Evolutionary conservation across 2,113 vertebrate genomes (phyloP), one percentile per base, ranked within the genome.

Genomic region (Formicarius rufipectus): DNA sequence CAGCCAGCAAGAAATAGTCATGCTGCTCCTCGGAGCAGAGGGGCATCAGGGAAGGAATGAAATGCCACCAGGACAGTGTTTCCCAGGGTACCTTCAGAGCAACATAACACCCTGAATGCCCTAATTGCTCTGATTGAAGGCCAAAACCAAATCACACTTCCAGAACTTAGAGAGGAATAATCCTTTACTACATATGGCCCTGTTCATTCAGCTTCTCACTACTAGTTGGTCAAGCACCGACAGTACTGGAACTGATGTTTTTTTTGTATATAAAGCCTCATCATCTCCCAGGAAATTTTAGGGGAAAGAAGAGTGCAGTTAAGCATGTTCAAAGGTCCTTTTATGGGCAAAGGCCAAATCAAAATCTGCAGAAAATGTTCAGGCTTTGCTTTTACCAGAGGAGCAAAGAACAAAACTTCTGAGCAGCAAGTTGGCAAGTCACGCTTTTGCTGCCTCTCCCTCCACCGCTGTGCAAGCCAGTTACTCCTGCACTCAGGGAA

Each of bases 171-270:
- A 78, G 18, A 80, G 28, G 10, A 33, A 23, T 53, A 53, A 71
- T 40, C 7, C n/a, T 60, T 66, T 56, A 10, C 27, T 75, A 7
- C 8, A 5, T 8, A 22, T 27, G 33, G 58, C 22, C 79, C 56
- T 67, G 19, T 33, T 71, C 12, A 22, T 66, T 82, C 28, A 17
- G 2, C 10, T 50, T 68, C 63, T 37, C 35, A 23, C 4, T 69
- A 28, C 35, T 0, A 44, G 42, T 1, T 2, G 60, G 28, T 27
- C 0, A 1, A 85, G 22, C 33, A 55, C 20, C 31, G 14, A 68
- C 21, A 45, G 19, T 9, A 52, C 4, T 35, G 19, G 37, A 67
- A 25, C 7, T 15, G 3, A 47, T 11, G 7, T 49, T 63, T 4
- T 50, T 88, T 71, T 31, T 31, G 23, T 6, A 49, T 16, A 35